phyloP scores from a whole-genome alignment of 2,888 invertebrate species.

The Tenthredo amoena region DNA sequence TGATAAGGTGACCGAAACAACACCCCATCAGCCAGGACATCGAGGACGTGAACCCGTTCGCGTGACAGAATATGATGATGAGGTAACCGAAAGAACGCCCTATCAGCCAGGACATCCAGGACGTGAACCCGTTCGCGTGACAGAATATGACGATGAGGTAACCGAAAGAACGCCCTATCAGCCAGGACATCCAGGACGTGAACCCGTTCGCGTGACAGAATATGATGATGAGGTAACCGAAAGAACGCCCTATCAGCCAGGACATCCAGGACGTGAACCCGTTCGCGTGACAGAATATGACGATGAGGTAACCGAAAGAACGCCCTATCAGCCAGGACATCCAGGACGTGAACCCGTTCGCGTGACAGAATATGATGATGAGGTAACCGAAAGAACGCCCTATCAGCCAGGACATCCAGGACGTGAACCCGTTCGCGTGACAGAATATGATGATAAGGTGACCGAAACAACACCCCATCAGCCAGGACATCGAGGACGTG shows the following conservation, averaged over 20 bases:
- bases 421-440: neutral
- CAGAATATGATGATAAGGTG: neutral
- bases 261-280: neutral
- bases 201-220: neutral
- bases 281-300: neutral
- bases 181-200: neutral
- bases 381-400: neutral
- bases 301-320: neutral
- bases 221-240: neutral
- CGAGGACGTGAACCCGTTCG: neutral
- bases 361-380: neutral
- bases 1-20: neutral
- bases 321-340: neutral
- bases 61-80: neutral
- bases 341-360: neutral
- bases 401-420: neutral
- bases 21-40: no score
- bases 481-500: no score
- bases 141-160: neutral
- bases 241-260: neutral
- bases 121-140: neutral
- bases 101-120: neutral
- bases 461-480: neutral
- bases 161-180: neutral
- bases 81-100: neutral